Base-by-base conservation (phyloP, 1,140 invertebrate species). In the Ridgeia piscesae region DNA sequence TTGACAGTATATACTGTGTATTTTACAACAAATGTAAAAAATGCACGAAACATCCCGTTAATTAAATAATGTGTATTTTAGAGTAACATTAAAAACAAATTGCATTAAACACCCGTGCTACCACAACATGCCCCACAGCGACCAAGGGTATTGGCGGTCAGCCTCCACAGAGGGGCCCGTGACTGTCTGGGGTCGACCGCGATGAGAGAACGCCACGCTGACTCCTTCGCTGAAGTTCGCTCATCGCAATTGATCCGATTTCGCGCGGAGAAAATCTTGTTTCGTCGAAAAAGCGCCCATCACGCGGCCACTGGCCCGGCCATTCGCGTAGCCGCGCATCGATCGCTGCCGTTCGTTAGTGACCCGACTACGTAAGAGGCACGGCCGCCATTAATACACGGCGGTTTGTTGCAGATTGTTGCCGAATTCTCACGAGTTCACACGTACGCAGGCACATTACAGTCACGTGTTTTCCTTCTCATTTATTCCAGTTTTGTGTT, bases 191-290 rank as follows among this genome's bases (percentile, higher is more conserved):
- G n/a, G 17, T 77, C 58, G 58, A 77, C 58, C 27, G 58, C 27
- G 58, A 21, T 77, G 58, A 9, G 58, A 77, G 27, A 77, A 77
- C 58, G 58, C 11, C 17, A 4, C 58, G 17, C 58, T 77, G 11
- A 21, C 27, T 77, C 27, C 58, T 77, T 77, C 58, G 17, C 11
- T 77, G 58, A 77, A 21, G 58, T 77, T 77, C 58, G 58, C 58
- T 77, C 58, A 77, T 77, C 58, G 58, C 58, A 77, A 77, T 31
- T 77, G 58, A 77, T 77, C 58, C 58, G 58, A 77, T 77, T 77
- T 77, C 58, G 58, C 58, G 58, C 58, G 58, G 58, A 77, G 58
- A 77, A 8, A 77, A 77, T 77, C 58, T 77, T 77, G 27, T 77
- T 77, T 31, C 58, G 58, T 77, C 58, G 58, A 77, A 77, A 17